These are phyloP conservation scores for Diplodus sargus DNA, from an alignment of 2,797 vertebrate genomes.

Conservation along the genomic window DNA sequence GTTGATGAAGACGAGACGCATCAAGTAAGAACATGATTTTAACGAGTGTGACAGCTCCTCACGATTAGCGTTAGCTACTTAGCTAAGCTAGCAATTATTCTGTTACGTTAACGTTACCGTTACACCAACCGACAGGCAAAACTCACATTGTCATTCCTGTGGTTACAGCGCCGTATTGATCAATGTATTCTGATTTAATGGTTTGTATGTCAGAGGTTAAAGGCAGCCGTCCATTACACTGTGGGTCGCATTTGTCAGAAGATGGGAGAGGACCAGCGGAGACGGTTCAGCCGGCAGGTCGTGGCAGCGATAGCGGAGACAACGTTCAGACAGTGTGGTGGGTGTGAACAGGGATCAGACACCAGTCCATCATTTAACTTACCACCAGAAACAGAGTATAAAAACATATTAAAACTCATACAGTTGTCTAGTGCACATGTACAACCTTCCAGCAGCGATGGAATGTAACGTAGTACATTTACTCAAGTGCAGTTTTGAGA, in stretches of 20 bases:
- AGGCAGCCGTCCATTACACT: constrained; percentile 91
- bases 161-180: neutral
- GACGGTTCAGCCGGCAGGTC: constrained; percentile 87
- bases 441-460: too few relatives aligned
- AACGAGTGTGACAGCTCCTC: neutral
- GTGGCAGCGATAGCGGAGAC: constrained; percentile 91
- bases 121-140: too few relatives aligned
- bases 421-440: neutral
- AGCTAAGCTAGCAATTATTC: neutral
- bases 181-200: neutral
- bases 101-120: too few relatives aligned
- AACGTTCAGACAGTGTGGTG: constrained; percentile 93
- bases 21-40: constrained; percentile 53
- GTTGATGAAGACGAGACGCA: constrained; percentile 59
- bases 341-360: constrained; percentile 17
- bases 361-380: neutral
- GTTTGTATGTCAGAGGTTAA: constrained; percentile 85
- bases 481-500: too few relatives aligned
- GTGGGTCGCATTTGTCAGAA: constrained; percentile 87
- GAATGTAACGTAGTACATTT: too few relatives aligned
- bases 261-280: constrained; percentile 76
- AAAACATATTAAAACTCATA: neutral
- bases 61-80: neutral
- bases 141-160: neutral
- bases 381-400: neutral